Conservation (phyloP, 2,888 invertebrate species). For the Lumbricus terrestris region DNA sequence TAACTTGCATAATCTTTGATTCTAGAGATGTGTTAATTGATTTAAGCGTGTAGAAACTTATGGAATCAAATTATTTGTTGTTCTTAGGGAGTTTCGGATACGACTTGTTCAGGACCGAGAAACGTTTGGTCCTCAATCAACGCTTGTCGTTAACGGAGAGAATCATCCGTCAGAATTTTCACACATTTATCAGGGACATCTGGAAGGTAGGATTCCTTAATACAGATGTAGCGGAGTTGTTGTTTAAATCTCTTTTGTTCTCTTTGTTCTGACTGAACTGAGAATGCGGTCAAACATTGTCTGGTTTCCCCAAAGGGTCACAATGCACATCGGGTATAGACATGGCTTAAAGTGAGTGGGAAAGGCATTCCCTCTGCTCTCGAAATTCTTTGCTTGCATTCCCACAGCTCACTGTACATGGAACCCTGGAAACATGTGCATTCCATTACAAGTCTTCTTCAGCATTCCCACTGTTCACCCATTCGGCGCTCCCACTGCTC, state of each 20-base stretch:
- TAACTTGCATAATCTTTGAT: not conserved
- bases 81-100: slow-evolving; percentile 34
- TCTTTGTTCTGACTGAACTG: not conserved
- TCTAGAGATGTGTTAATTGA: not conserved
- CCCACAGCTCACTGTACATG: too few relatives aligned
- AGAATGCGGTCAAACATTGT: not conserved
- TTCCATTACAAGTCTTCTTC: too few relatives aligned
- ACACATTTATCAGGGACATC: slow-evolving; percentile 37
- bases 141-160: slow-evolving; percentile 27
- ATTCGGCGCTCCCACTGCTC: too few relatives aligned
- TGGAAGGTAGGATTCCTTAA: slow-evolving; percentile 30
- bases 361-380: too few relatives aligned
- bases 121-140: slow-evolving; percentile 26
- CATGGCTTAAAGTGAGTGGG: too few relatives aligned
- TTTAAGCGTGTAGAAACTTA: not conserved
- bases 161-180: slow-evolving; percentile 21
- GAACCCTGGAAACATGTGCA: too few relatives aligned
- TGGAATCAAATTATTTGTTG: not conserved
- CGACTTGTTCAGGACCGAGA: slow-evolving; percentile 30
- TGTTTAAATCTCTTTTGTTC: not conserved
- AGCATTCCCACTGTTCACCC: too few relatives aligned
- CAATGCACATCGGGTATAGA: not conserved
- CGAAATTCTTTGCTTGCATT: too few relatives aligned
- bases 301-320: not conserved
- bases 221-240: too few relatives aligned